Evolutionary conservation across 2,113 vertebrate genomes (phyloP).

Genomic region (Brachyhypopomus occidentalis): DNA sequence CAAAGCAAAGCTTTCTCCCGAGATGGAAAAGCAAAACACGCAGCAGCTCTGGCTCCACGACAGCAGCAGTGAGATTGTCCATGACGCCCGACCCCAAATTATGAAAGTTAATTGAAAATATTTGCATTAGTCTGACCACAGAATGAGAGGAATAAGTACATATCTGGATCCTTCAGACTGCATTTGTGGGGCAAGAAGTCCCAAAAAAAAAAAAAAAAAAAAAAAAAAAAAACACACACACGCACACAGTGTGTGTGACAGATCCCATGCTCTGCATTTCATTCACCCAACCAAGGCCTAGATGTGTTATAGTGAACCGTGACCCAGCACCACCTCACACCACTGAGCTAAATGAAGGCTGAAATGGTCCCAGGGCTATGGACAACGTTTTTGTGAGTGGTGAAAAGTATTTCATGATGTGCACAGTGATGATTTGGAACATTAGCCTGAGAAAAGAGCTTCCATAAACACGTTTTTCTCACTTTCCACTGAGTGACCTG

Average conservation of each 20-base stretch:
- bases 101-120: slow-evolving; percentile 68
- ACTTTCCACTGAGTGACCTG: not conserved
- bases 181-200: slow-evolving; percentile 42
- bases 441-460: slow-evolving; percentile 22
- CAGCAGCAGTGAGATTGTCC: slow-evolving; percentile 65
- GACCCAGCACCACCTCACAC: slow-evolving; percentile 36
- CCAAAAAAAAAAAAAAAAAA: slow-evolving; percentile 43
- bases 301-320: slow-evolving; percentile 31
- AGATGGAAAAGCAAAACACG: slow-evolving; percentile 53
- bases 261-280: slow-evolving; percentile 64
- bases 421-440: not conserved
- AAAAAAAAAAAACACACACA: not conserved
- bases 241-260: slow-evolving; percentile 54
- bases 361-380: slow-evolving; percentile 19
- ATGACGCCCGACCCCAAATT: slow-evolving; percentile 66
- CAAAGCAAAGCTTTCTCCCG: slow-evolving; percentile 44
- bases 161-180: slow-evolving; percentile 42
- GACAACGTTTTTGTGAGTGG: slow-evolving; percentile 38
- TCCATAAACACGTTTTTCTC: not conserved
- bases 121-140: slow-evolving; percentile 67
- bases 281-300: slow-evolving; percentile 55
- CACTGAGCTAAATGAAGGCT: slow-evolving; percentile 15
- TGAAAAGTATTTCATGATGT: slow-evolving; percentile 18
- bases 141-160: slow-evolving; percentile 52
- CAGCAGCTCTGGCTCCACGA: slow-evolving; percentile 60